phyloP scores from a whole-genome alignment of 2,888 invertebrate genomes.

The Melieria crassipennis region DNA sequence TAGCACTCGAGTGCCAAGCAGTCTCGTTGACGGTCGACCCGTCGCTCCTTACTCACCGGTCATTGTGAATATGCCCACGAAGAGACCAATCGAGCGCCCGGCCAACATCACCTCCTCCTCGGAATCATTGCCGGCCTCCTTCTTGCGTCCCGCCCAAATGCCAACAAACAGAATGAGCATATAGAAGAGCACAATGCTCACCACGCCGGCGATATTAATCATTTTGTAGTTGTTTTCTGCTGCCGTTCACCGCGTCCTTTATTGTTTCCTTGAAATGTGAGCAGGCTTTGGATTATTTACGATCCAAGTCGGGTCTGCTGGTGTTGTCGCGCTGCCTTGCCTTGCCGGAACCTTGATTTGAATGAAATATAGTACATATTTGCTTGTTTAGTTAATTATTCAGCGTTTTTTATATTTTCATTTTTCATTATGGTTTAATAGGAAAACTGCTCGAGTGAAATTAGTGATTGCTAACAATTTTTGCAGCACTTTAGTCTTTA shows the following conservation, averaged over 20 bases:
- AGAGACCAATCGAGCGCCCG: slow-evolving; percentile 94
- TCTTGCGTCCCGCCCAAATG: slow-evolving; percentile 97
- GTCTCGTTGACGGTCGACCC: background rate
- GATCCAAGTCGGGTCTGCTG: too few species aligned
- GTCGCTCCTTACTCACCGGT: slow-evolving; percentile 76
- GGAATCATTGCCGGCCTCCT: slow-evolving; percentile 85
- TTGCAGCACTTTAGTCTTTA: too few species aligned
- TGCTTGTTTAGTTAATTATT: too few species aligned
- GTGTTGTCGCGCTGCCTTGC: too few species aligned
- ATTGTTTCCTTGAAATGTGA: slow-evolving; percentile 13
- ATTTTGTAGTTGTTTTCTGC: slow-evolving; percentile 64
- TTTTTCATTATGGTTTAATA: too few species aligned
- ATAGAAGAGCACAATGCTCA: slow-evolving; percentile 97
- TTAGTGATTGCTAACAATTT: too few species aligned
- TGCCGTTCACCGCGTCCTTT: background rate
- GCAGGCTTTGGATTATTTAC: slow-evolving; percentile 8
- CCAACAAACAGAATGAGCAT: slow-evolving; percentile 93
- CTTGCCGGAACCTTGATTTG: too few species aligned
- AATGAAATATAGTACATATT: too few species aligned
- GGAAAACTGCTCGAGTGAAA: too few species aligned
- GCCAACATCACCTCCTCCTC: slow-evolving; percentile 99
- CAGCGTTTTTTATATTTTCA: too few species aligned
- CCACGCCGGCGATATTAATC: slow-evolving; percentile 92
- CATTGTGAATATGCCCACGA: slow-evolving; percentile 99
- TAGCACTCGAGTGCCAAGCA: slow-evolving; percentile 5